A percentile compares a stretch with the other conserved stretches of the same genome.
phyloP scores from a whole-genome alignment of 2,888 invertebrate species.

The Agrotis puta region DNA sequence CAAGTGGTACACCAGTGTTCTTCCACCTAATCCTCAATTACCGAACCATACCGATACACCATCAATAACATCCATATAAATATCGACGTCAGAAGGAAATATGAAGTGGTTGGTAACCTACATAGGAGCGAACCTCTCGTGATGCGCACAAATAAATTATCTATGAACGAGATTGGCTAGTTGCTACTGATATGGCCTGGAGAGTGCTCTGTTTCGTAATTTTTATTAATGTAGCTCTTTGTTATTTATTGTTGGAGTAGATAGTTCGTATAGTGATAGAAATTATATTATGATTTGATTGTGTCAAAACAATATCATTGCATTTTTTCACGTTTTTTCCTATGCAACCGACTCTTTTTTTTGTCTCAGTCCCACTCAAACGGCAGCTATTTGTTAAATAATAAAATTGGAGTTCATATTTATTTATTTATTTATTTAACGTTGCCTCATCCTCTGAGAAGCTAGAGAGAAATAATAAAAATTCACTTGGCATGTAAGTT shows the following conservation, averaged over 20 bases:
- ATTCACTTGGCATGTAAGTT: too few species aligned
- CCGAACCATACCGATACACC: slow-evolving; percentile 34
- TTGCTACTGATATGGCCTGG: slow-evolving; percentile 65
- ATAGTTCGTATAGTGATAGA: background rate
- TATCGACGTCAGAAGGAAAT: slow-evolving; percentile 75
- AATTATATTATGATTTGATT: background rate
- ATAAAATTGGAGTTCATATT: too few species aligned
- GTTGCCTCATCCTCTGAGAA: too few species aligned
- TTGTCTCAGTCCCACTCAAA: too few species aligned
- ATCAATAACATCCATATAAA: slow-evolving; percentile 63
- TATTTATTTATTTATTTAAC: too few species aligned
- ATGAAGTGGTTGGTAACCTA: slow-evolving; percentile 83
- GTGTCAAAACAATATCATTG: too few species aligned
- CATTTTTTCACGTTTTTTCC: too few species aligned
- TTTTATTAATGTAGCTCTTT: background rate
- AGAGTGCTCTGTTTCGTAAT: slow-evolving; percentile 71
- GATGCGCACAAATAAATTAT: slow-evolving; percentile 88
- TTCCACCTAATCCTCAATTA: slow-evolving; percentile 34
- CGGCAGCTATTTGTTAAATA: too few species aligned
- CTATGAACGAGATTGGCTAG: slow-evolving; percentile 87
- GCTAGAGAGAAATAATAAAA: too few species aligned
- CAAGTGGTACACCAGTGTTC: background rate
- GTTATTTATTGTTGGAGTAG: background rate
- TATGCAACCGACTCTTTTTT: too few species aligned
- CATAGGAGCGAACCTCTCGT: slow-evolving; percentile 84